These are phyloP conservation scores for Alauda arvensis DNA, from an alignment of 2,797 vertebrate genomes.

Conservation along the genomic window DNA sequence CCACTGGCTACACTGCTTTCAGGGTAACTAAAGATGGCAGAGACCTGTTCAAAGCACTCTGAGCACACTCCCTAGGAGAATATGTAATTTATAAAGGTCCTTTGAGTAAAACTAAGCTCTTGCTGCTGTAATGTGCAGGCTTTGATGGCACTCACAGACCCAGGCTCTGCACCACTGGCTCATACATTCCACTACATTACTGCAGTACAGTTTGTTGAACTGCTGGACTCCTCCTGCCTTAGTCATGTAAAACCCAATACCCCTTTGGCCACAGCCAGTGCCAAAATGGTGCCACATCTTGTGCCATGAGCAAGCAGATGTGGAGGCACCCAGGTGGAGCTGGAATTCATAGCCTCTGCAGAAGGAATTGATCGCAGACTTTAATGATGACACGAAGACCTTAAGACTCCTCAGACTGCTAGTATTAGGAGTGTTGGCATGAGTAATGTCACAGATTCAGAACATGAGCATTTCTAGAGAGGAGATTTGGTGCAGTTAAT, in stretches of 20 bases:
- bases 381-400: neutral
- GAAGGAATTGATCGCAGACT: neutral
- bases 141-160: neutral
- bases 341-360: neutral
- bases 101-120: neutral
- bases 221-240: neutral
- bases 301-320: neutral
- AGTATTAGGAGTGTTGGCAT: neutral
- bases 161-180: neutral
- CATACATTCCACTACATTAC: neutral
- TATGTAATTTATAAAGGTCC: neutral
- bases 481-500: neutral
- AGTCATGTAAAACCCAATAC: neutral
- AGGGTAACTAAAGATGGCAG: neutral
- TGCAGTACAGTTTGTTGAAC: neutral
- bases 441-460: neutral
- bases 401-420: neutral
- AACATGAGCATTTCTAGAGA: neutral
- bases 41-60: neutral
- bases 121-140: neutral
- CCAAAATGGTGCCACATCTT: accelerated
- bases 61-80: neutral
- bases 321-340: neutral
- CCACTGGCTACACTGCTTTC: neutral
- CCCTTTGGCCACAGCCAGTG: neutral